Conservation (phyloP, 2,113 vertebrate genomes). For the Passer domesticus region DNA sequence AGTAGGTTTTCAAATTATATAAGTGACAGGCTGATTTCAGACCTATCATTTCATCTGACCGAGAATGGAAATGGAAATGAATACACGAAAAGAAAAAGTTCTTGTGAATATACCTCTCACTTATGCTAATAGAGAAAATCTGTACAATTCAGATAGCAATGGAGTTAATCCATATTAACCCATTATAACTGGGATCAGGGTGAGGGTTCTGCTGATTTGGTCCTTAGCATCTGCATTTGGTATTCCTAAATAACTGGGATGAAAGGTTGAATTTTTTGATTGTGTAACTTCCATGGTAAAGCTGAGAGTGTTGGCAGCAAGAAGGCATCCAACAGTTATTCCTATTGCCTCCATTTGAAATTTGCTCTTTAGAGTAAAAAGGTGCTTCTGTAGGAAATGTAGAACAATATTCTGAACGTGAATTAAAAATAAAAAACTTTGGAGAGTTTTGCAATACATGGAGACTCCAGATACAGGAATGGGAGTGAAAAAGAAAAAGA, state of each 20-base stretch:
- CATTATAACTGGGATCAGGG: background rate
- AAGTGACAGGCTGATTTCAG: conserved; percentile 49
- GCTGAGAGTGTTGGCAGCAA: background rate
- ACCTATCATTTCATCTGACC: conserved; percentile 17
- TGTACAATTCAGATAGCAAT: background rate
- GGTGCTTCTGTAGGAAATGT: background rate
- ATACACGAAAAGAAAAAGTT: background rate
- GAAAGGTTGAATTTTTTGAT: background rate
- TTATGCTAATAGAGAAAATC: background rate
- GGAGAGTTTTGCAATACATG: background rate
- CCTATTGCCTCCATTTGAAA: background rate
- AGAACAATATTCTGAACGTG: background rate
- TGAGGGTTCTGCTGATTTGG: background rate
- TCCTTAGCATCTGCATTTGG: background rate
- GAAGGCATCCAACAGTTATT: background rate
- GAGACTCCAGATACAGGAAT: background rate
- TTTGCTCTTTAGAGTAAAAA: background rate
- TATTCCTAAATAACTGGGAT: background rate
- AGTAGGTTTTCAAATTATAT: conserved; percentile 31
- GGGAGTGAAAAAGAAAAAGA: background rate
- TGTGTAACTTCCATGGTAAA: background rate
- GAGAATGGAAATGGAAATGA: conserved; percentile 9
- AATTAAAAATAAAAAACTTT: background rate
- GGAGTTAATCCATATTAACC: background rate
- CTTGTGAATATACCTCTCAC: background rate